Conservation (phyloP, 2,888 invertebrate genomes). For the Tipula vernalis region DNA sequence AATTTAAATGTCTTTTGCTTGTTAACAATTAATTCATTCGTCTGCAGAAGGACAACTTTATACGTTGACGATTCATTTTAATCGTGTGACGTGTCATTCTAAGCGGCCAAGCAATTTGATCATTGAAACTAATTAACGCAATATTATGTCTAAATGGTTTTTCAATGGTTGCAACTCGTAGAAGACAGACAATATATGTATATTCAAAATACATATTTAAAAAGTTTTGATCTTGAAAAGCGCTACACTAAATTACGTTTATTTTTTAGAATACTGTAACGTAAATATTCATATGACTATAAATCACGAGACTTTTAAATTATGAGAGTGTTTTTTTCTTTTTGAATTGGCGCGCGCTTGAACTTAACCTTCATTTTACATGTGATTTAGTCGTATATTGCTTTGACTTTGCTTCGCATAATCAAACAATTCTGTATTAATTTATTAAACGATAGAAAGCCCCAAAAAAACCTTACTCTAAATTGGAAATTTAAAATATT, state of each 20-base stretch:
- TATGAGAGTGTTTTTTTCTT: neutral
- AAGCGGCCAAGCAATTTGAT: neutral
- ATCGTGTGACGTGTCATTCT: neutral
- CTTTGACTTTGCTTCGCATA: neutral
- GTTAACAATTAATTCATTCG: neutral
- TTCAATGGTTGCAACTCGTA: no score
- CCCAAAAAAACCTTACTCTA: neutral
- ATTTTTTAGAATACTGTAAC: neutral
- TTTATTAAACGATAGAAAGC: neutral
- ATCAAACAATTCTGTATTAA: neutral
- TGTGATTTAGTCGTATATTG: neutral
- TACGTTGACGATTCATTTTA: neutral
- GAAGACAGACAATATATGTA: neutral
- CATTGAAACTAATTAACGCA: neutral
- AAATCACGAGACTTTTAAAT: neutral
- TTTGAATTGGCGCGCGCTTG: neutral
- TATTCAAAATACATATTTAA: neutral
- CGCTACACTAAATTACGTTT: neutral
- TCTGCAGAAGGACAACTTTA: neutral
- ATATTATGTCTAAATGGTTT: no score
- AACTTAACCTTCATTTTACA: neutral
- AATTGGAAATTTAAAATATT: neutral
- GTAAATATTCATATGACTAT: neutral
- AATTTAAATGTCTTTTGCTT: no score
- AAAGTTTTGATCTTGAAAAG: neutral